Percentiles rank a stretch among this genome's conserved stretches.
phyloP scores from a whole-genome alignment of 2,797 vertebrate genomes.

The Echiichthys vipera region DNA sequence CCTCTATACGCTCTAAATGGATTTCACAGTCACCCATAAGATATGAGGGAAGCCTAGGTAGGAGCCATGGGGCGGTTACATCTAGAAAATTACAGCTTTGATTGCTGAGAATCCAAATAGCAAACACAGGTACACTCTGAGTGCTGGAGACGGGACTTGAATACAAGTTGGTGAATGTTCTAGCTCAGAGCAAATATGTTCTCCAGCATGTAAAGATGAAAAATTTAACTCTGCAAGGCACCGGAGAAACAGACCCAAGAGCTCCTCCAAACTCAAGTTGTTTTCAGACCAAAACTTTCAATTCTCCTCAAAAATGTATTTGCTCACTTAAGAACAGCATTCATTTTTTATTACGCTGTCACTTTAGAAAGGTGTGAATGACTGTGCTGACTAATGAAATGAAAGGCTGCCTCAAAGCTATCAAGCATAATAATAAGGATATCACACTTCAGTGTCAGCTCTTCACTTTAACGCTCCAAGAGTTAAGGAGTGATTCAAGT shows the following conservation, averaged over 20 bases:
- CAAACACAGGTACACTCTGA: conserved; percentile 50
- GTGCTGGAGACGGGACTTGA: conserved; percentile 40
- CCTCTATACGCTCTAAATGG: conserved; percentile 60
- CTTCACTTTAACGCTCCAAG: conserved; percentile 26
- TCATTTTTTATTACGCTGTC: conserved; percentile 19
- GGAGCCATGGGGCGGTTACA: conserved; percentile 38
- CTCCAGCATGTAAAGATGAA: conserved; percentile 24
- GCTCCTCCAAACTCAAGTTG: neutral
- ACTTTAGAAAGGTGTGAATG: conserved; percentile 12
- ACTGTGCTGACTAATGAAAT: conserved; percentile 24
- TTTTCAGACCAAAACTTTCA: conserved; percentile 8
- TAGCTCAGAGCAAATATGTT: conserved; percentile 25
- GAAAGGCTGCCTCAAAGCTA: conserved; percentile 5
- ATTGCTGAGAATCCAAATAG: conserved; percentile 58
- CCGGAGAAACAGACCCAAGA: neutral
- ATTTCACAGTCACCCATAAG: conserved; percentile 69
- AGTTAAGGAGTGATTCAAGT: conserved; percentile 28
- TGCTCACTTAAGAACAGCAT: neutral
- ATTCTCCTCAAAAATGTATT: neutral
- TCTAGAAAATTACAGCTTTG: conserved; percentile 70
- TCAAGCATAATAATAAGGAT: conserved; percentile 19
- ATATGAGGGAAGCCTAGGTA: conserved; percentile 60
- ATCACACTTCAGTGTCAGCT: conserved; percentile 30
- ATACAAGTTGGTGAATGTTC: conserved; percentile 36
- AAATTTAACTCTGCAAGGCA: conserved; percentile 7